Evolutionary conservation across 2,888 invertebrate species (phyloP), one percentile per base, ranked within the genome.

Genomic region (Cephus rjabovi): DNA sequence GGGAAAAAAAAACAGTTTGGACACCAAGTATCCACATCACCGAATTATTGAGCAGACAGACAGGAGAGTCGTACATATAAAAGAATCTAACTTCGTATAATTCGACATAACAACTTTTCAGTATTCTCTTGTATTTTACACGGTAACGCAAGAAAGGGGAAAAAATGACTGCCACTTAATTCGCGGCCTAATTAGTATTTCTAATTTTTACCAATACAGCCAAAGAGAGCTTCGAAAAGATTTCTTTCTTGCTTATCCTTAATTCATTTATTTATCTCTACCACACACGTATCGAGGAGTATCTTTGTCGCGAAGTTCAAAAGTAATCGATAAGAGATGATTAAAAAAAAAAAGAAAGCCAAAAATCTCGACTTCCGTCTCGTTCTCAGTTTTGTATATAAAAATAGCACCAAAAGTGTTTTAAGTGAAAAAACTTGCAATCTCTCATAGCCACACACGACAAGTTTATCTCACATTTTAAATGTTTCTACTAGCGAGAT

Each of bases 381-480:
- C 79, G 69, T 69, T 78, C 81, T 83, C 76, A 76, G 35, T 78
- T 37, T 40, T 34, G 69, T 30, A 83, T 85, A 85, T 81, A 85
- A 85, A 85, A 86, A 86, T 85, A 85, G 85, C 85, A 82, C 81
- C 86, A 82, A 80, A 82, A 78, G 79, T 77, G 74, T 40, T 79
- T 78, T 23, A 23, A 15, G 40, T 56, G 40, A 56, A 56, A 56
- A 56, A 56, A 56, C 40, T 56, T 56, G 40, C 40, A 56, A 56
- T 56, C 23, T 56, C 40, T 23, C 40, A 56, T 23, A 56, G 23
- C 40, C 40, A 56, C 40, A 4, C 6, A 2, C 40, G 40, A 56
- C 40, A 56, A 56, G 40, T 56, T 56, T 56, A 56, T 56, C 40
- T 56, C 40, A 31, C 30, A 6, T 73, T 40, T 12, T 56, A 35